Base-by-base conservation (phyloP, 2,888 invertebrate genomes). In the Electrophaes corylata region DNA sequence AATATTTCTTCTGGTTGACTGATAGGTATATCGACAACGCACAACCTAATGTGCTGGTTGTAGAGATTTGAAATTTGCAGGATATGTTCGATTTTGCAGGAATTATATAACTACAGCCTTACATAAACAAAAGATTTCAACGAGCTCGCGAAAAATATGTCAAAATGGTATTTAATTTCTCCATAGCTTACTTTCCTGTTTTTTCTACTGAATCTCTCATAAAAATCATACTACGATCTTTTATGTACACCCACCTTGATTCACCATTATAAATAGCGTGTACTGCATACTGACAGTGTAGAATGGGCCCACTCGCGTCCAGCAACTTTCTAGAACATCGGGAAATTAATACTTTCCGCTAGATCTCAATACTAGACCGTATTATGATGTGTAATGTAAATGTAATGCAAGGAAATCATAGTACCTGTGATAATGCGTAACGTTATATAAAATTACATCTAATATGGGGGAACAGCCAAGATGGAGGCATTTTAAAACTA, bases 301-400 rank as follows among this genome's bases (percentile, higher is more conserved):
- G 39, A 56, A 60, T 55, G 47, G 58, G 39, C 19, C 51, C 58
- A 53, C 48, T 48, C 39, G 20, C 46, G 45, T 54, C 37, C 35
- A 44, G 58, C 57, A 64, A 77, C 87, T 88, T 88, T 87, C 88
- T 87, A 86, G 69, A 69, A 57, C 68, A 72, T 65, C 72, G 76
- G 75, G 75, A 84, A 84, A 86, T 86, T 81, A 82, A 80, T 83
- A 76, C 76, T 83, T 79, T 79, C 80, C 79, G 78, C 75, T 67
- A 75, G 75, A 80, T 81, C 74, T 80, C 74, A 50, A 47, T 51
- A 44, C 53, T 50, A 48, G 31, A 48, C n/a, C 11, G 65, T 62
- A 48, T 23, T 37, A 51, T 40, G 47, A 54, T 23, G 33, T 54
- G 35, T 53, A 70, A 70, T 64, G 62, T 55, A 61, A 51, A 59